phyloP scores from a whole-genome alignment of 2,797 vertebrate species.

The Argyrosomus regius region DNA sequence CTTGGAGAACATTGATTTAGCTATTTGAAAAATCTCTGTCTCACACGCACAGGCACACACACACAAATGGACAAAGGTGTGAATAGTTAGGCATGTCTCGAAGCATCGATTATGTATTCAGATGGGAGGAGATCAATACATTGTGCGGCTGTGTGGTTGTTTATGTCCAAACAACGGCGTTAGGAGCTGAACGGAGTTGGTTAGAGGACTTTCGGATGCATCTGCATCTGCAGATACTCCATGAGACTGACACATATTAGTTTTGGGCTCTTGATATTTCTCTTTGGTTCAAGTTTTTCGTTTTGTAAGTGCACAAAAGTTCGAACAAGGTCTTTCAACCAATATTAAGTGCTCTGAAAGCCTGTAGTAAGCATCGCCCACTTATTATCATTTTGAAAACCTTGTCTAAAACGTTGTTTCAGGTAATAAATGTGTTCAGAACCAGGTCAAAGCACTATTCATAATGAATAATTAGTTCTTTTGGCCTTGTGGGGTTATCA shows the following conservation, averaged over 20 bases:
- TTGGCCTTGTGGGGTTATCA: constrained; percentile 13
- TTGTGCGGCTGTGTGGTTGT: constrained; percentile 40
- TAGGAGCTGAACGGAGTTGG: constrained; percentile 43
- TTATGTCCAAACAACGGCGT: constrained; percentile 56
- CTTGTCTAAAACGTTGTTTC: background rate
- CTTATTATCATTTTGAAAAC: background rate
- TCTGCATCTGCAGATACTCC: constrained; percentile 24
- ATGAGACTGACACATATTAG: background rate
- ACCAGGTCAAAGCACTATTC: constrained; percentile 7
- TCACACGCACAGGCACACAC: background rate
- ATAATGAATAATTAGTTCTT: constrained; percentile 14
- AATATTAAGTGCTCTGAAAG: constrained; percentile 8
- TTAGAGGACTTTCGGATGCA: constrained; percentile 53
- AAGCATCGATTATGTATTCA: constrained; percentile 35
- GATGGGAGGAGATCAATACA: constrained; percentile 53
- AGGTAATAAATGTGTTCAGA: background rate
- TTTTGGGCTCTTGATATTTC: constrained; percentile 18
- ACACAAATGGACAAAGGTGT: constrained; percentile 16
- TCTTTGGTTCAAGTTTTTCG: background rate
- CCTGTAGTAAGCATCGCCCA: background rate
- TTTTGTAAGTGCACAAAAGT: constrained; percentile 21
- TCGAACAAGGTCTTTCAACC: constrained; percentile 5
- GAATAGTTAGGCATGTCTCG: constrained; percentile 41
- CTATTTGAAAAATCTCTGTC: constrained; percentile 32
- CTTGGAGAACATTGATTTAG: constrained; percentile 44